Percentiles rank a stretch among this genome's conserved stretches.
These are phyloP conservation scores for Apotomis capreana DNA, from an alignment of 2,888 invertebrate genomes.

Conservation along the genomic window DNA sequence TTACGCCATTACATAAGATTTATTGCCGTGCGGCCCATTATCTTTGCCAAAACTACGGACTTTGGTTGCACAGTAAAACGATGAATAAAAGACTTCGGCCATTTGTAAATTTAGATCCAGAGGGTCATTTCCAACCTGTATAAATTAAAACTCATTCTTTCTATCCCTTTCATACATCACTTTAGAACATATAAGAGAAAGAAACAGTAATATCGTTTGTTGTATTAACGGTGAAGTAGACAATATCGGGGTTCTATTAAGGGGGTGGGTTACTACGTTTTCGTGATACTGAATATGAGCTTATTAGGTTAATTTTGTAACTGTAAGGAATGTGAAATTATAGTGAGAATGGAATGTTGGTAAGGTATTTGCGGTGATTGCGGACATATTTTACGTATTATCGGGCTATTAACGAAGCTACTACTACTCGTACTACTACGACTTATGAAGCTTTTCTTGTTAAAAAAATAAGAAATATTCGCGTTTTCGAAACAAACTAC, in stretches of 20 bases:
- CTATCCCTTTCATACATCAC: slow-evolving; percentile 11
- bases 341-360: slow-evolving; percentile 13
- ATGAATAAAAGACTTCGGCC: slow-evolving; percentile 51
- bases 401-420: not conserved
- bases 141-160: not conserved
- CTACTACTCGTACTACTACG: not conserved
- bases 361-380: not conserved
- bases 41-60: slow-evolving; percentile 59
- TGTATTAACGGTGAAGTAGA: not conserved
- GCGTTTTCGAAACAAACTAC: too few species aligned
- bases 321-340: not conserved
- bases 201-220: not conserved
- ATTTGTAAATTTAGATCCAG: slow-evolving; percentile 59
- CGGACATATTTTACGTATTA: not conserved
- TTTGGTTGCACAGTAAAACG: slow-evolving; percentile 57
- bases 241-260: slow-evolving; percentile 40
- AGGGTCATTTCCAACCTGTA: slow-evolving; percentile 20
- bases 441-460: not conserved
- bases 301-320: slow-evolving; percentile 31
- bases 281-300: slow-evolving; percentile 14
- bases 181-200: not conserved
- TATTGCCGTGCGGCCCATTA: slow-evolving; percentile 65
- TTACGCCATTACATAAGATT: slow-evolving; percentile 68
- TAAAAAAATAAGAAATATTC: too few species aligned
- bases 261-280: slow-evolving; percentile 19